Evolutionary conservation across 2,888 invertebrate species (phyloP).

Genomic region (Agrilus mali): DNA sequence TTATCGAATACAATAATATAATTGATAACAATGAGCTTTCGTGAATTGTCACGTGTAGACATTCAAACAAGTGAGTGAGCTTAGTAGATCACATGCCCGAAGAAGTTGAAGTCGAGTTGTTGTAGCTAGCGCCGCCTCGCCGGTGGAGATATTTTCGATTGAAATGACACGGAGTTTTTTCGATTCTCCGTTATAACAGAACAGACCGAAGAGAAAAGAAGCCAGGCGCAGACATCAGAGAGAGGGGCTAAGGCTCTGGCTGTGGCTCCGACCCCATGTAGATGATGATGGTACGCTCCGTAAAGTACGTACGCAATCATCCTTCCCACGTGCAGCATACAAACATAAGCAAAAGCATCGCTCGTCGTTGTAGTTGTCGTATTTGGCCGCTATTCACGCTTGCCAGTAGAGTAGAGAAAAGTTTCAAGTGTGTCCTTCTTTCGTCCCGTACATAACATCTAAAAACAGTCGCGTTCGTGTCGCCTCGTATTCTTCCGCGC

Average conservation of each 20-base stretch:
- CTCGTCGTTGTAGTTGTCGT: conserved; percentile 6
- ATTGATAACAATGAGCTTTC: conserved; percentile 2
- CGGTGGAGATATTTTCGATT: conserved; percentile 14
- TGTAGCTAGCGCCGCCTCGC: conserved; percentile 23
- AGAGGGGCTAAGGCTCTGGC: too few species aligned
- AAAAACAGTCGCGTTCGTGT: conserved; percentile 9
- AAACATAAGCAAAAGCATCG: conserved; percentile 4
- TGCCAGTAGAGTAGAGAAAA: conserved; percentile 23
- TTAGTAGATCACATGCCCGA: conserved; percentile 21
- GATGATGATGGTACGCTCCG: too few species aligned
- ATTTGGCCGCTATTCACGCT: conserved; percentile 21
- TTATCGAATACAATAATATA: neutral
- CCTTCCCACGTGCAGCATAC: conserved; percentile 13
- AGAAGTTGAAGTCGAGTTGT: too few species aligned
- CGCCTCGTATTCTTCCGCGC: conserved; percentile 11
- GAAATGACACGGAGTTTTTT: conserved; percentile 18
- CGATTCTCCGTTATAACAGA: conserved; percentile 8
- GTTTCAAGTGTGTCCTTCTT: conserved; percentile 34
- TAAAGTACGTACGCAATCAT: neutral
- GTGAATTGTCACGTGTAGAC: conserved; percentile 20
- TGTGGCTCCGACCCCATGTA: too few species aligned
- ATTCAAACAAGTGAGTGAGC: conserved; percentile 30
- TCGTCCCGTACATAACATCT: conserved; percentile 15
- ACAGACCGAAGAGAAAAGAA: too few species aligned
- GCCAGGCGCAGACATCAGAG: too few species aligned